These are phyloP conservation scores for Euphydryas editha DNA, from an alignment of 2,888 invertebrate species.

Conservation along the genomic window DNA sequence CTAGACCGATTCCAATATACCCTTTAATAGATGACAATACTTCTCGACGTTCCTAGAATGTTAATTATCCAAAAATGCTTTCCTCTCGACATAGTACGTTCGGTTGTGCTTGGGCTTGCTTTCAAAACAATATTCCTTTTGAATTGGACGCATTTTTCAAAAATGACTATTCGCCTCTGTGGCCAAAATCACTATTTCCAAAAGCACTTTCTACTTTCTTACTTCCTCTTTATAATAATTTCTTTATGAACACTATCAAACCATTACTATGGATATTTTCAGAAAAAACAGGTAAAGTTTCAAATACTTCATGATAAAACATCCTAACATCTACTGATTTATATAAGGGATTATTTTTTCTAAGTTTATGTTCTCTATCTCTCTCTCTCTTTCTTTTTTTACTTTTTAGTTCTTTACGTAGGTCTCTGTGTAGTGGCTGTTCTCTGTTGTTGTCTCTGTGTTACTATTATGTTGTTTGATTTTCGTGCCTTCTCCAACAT, in stretches of 20 bases:
- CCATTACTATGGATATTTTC: slow-evolving; percentile 20
- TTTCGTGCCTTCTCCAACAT: slow-evolving; percentile 82
- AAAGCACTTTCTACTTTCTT: slow-evolving; percentile 69
- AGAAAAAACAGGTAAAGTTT: slow-evolving; percentile 14
- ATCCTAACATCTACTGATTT: slow-evolving; percentile 57
- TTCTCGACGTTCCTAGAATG: slow-evolving; percentile 65
- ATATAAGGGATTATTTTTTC: slow-evolving; percentile 48
- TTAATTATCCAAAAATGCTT: slow-evolving; percentile 69
- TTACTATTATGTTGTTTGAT: slow-evolving; percentile 81
- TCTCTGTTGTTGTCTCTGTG: slow-evolving; percentile 83
- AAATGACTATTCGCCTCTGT: slow-evolving; percentile 56
- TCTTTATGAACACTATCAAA: slow-evolving; percentile 53
- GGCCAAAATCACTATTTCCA: slow-evolving; percentile 62
- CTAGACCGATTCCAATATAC: slow-evolving; percentile 59
- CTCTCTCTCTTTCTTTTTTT: slow-evolving; percentile 51
- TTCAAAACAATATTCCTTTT: slow-evolving; percentile 64
- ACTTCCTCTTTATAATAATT: slow-evolving; percentile 57
- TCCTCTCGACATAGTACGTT: slow-evolving; percentile 65
- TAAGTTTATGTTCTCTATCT: slow-evolving; percentile 45
- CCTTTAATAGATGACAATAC: slow-evolving; percentile 65
- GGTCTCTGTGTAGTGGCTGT: slow-evolving; percentile 84
- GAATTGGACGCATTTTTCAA: slow-evolving; percentile 56
- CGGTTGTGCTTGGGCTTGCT: slow-evolving; percentile 82
- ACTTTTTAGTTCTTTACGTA: slow-evolving; percentile 75
- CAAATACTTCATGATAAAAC: slow-evolving; percentile 47